Evolutionary conservation across 1,140 invertebrate genomes (phyloP).

Genomic region (Drosophila pseudoananassae): DNA sequence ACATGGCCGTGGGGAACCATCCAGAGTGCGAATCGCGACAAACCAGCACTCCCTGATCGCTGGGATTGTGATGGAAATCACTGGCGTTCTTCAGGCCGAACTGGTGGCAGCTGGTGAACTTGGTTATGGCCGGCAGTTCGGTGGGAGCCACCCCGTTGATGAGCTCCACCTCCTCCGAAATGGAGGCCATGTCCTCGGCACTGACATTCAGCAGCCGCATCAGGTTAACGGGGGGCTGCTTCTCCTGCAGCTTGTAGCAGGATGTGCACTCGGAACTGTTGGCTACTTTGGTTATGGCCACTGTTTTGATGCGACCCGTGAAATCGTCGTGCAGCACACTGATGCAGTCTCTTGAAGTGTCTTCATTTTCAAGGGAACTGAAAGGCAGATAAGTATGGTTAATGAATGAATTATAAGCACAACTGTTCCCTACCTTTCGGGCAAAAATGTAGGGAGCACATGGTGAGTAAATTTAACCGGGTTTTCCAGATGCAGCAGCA

Average conservation of each 20-base stretch:
- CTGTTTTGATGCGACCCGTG: conserved; percentile 69
- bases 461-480: conserved; percentile 86
- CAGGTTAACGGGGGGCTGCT: conserved; percentile 54
- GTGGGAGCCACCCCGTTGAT: conserved; percentile 34
- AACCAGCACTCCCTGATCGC: conserved; percentile 77
- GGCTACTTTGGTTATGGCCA: conserved; percentile 33
- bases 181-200: conserved; percentile 72
- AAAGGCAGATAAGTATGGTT: background rate
- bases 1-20: conserved; percentile 76
- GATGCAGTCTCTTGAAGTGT: conserved; percentile 57
- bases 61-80: conserved; percentile 33
- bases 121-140: conserved; percentile 54
- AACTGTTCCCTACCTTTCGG: conserved; percentile 52
- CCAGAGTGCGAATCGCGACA: conserved; percentile 62
- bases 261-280: conserved; percentile 45
- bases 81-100: conserved; percentile 62
- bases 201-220: conserved; percentile 65
- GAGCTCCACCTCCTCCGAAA: conserved; percentile 73
- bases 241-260: conserved; percentile 70
- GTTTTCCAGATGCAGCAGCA: conserved; percentile 86
- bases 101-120: conserved; percentile 72
- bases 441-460: conserved; percentile 86
- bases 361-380: conserved; percentile 26
- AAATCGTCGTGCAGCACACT: conserved; percentile 73
- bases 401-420: background rate